Evolutionary conservation across 1,140 invertebrate genomes (phyloP), one percentile per base, ranked within the genome.

Genomic region (Drosophila melanica): DNA sequence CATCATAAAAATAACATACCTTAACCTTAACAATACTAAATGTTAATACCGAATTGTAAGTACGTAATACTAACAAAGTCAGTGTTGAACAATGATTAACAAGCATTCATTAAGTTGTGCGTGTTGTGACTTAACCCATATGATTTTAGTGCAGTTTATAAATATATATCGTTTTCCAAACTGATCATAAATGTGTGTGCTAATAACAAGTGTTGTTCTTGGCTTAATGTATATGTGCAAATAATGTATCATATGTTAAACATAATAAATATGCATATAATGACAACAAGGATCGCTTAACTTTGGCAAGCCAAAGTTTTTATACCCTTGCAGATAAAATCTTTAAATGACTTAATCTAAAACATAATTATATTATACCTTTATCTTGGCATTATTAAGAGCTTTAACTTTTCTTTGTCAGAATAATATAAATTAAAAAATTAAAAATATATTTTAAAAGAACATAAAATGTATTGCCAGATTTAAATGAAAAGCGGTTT

Each of bases 61-160:
- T 62, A 74, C n/a, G 8, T 65, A 50, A 63, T 63, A 58, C 48
- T 74, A 75, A 75, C 51, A 53, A 64, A 37, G 30, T 63, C 51
- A 37, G 66, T 75, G 65, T 63, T 57, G 47, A 50, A 30, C n/a
- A 41, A 60, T 27, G 55, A 27, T 51, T 44, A 59, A 67, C 27
- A 68, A 47, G 10, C 12, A 70, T 58, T 30, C 39, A 47, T 59
- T 60, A 68, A 72, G 45, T 44, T 86, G 48, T 69, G 67, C 72
- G 82, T 77, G 65, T 77, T 77, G 68, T 47, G 33, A 55, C 71
- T 77, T 67, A 69, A 67, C 58, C 37, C 23, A 51, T 71, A 64
- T 62, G 3, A 58, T 33, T 16, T 57, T 62, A 9, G 23, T 67
- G 70, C 50, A 73, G 71, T 64, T 65, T 48, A 30, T 80, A 84